A percentile compares a stretch with the other conserved stretches of the same genome.
Conservation (phyloP, 1,140 invertebrate species). For the Rhopalosiphum maidis region DNA sequence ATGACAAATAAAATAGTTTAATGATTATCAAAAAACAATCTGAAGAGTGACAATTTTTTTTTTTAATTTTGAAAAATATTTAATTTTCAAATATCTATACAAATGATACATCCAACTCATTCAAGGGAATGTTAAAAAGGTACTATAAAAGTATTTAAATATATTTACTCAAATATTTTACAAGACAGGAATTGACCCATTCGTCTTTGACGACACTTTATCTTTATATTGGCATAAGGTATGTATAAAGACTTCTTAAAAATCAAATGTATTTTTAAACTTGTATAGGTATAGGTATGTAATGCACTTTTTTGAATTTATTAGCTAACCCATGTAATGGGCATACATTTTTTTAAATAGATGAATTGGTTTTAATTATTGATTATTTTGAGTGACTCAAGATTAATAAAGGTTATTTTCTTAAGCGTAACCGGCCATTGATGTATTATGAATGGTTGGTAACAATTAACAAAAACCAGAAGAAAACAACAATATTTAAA, state of each 20-base stretch:
- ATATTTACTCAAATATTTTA: neutral
- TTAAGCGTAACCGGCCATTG: neutral
- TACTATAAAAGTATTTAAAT: neutral
- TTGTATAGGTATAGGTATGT: too few species aligned
- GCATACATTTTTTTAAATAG: too few species aligned
- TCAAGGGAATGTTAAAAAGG: too few species aligned
- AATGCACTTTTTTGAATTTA: too few species aligned
- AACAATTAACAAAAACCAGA: neutral
- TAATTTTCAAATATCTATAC: neutral
- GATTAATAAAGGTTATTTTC: neutral
- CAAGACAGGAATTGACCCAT: neutral
- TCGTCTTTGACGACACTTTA: neutral
- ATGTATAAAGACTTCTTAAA: neutral
- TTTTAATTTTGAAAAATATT: neutral
- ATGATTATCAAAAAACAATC: neutral
- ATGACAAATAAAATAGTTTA: neutral
- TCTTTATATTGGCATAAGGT: neutral
- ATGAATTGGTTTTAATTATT: too few species aligned
- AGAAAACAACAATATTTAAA: neutral
- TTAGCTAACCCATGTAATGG: rapidly evolving
- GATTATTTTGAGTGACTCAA: too few species aligned
- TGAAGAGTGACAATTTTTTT: neutral
- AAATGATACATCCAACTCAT: too few species aligned
- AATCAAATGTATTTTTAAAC: too few species aligned
- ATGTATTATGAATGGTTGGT: neutral